phyloP scores from a whole-genome alignment of 2,113 vertebrate species.

The Callionymus lyra region DNA sequence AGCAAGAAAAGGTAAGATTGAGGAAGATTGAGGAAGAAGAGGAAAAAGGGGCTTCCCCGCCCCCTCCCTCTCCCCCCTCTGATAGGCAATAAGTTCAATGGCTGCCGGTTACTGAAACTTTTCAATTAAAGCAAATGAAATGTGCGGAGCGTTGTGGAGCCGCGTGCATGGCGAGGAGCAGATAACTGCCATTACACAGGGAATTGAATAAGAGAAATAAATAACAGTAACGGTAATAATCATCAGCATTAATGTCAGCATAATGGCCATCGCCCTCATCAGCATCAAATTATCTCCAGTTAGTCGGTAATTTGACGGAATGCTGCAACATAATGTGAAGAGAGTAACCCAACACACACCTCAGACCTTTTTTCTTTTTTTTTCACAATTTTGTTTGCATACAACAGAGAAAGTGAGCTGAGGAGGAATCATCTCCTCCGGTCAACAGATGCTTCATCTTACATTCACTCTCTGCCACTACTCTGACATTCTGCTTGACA shows the following conservation, averaged over 20 bases:
- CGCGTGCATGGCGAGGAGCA: conserved; percentile 16
- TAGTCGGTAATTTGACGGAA: conserved; percentile 9
- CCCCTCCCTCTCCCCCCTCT: conserved; percentile 21
- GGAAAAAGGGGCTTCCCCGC: conserved; percentile 14
- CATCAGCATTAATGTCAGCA: conserved; percentile 29
- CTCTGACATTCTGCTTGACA: conserved; percentile 66
- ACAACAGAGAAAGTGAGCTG: neutral
- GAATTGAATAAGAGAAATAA: conserved; percentile 27
- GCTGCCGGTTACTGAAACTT: conserved; percentile 49
- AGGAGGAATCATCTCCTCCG: neutral
- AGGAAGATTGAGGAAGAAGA: conserved; percentile 1
- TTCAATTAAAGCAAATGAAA: conserved; percentile 58
- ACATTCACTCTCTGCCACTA: conserved; percentile 46
- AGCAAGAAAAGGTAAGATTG: too few species aligned
- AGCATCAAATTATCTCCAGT: conserved; percentile 18
- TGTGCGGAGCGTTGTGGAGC: conserved; percentile 26
- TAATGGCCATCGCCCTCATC: conserved; percentile 31
- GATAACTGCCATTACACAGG: conserved; percentile 7
- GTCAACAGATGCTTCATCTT: conserved; percentile 32
- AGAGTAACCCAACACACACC: conserved; percentile 2
- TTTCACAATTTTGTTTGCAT: neutral
- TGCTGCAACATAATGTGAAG: conserved; percentile 3
- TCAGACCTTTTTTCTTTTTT: neutral
- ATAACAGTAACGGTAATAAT: conserved; percentile 31
- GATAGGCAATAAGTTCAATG: conserved; percentile 45